A percentile compares a stretch with the other conserved stretches of the same genome.
Evolutionary conservation across 2,113 vertebrate genomes (phyloP).

Genomic region (Hypanus sabinus): DNA sequence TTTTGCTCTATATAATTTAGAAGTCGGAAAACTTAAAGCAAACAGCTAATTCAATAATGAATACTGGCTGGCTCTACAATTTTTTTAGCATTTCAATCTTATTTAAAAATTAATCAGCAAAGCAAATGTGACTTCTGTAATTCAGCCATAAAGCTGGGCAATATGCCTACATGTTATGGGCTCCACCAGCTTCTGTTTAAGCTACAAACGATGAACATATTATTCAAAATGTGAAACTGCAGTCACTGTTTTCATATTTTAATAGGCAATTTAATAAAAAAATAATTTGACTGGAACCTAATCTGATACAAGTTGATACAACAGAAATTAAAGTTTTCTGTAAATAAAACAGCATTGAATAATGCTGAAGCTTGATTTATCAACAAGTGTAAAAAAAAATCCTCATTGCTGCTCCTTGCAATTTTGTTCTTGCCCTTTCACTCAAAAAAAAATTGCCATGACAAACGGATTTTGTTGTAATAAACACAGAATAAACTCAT

Average conservation of each 20-base stretch:
- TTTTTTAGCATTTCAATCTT: slow-evolving; percentile 17
- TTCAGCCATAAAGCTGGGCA: slow-evolving; percentile 19
- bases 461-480: background rate
- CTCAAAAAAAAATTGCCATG: slow-evolving; percentile 19
- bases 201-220: slow-evolving; percentile 21
- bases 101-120: background rate
- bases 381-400: background rate
- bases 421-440: background rate
- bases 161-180: background rate
- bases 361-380: slow-evolving; percentile 20
- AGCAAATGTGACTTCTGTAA: slow-evolving; percentile 9
- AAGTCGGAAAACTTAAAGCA: slow-evolving; percentile 21
- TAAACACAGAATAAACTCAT: slow-evolving; percentile 7
- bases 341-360: slow-evolving; percentile 20
- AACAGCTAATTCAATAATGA: slow-evolving; percentile 30
- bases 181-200: background rate
- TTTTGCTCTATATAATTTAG: slow-evolving; percentile 11
- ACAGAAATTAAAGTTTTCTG: background rate
- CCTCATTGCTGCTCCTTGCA: background rate
- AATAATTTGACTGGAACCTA: slow-evolving; percentile 14
- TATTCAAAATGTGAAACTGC: slow-evolving; percentile 28
- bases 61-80: slow-evolving; percentile 26
- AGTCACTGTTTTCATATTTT: slow-evolving; percentile 8
- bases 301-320: background rate
- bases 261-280: slow-evolving; percentile 29